Evolutionary conservation across 2,797 vertebrate species (phyloP).

Genomic region (Tapera naevia): DNA sequence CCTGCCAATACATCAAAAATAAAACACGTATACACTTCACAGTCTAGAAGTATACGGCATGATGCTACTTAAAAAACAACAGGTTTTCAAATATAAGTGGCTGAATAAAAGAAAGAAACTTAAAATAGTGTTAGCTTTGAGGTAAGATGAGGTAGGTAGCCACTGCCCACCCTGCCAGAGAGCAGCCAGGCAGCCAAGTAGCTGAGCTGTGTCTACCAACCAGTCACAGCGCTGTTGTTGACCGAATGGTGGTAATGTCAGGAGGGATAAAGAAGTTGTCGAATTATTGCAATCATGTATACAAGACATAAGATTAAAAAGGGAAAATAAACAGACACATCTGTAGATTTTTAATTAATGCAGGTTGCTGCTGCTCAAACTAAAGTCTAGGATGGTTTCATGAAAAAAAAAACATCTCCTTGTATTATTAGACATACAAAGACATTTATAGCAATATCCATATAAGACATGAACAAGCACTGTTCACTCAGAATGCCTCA

Average conservation of each 20-base stretch:
- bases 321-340: accelerated
- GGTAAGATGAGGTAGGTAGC: background rate
- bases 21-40: background rate
- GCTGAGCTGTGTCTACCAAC: background rate
- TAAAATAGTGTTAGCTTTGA: background rate
- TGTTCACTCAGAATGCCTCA: background rate
- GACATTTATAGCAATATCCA: background rate
- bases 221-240: background rate
- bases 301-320: background rate
- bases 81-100: background rate
- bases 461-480: background rate
- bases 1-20: background rate
- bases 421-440: background rate
- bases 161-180: background rate
- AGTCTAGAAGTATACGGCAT: background rate
- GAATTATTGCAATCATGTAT: background rate
- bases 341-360: background rate
- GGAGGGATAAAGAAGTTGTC: background rate
- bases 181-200: background rate
- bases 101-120: background rate
- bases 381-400: background rate
- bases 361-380: background rate
- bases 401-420: background rate
- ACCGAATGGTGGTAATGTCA: background rate
- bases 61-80: background rate